phyloP scores from a whole-genome alignment of 1,140 invertebrate species.

The Holcopasites calliopsidis region DNA sequence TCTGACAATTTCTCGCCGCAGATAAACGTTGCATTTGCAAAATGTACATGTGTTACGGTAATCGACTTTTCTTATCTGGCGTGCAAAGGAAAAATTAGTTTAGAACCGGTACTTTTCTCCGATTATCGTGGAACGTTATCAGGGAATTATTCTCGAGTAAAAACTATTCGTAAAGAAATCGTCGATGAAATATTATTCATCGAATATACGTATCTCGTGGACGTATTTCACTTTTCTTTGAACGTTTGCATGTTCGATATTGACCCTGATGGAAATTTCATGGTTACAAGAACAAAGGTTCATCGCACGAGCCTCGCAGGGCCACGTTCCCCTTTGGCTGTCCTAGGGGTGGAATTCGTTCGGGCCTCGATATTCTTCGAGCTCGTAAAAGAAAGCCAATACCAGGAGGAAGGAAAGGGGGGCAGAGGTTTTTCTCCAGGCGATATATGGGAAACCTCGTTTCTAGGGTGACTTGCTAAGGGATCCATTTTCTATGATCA shows the following conservation, averaged over 20 bases:
- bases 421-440: not conserved
- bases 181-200: no score
- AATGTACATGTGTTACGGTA: no score
- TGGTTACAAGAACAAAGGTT: slow-evolving; percentile 23
- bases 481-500: slow-evolving; percentile 30
- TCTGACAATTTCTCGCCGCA: not conserved
- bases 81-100: no score
- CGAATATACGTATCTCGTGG: no score
- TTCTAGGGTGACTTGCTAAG: slow-evolving; percentile 27
- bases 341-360: not conserved
- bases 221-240: not conserved
- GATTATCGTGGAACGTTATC: no score
- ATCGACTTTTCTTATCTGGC: no score
- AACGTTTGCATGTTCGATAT: not conserved
- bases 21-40: not conserved
- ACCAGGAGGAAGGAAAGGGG: not conserved
- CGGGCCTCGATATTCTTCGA: slow-evolving; percentile 11
- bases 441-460: slow-evolving; percentile 35
- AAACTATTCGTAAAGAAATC: no score
- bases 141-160: no score
- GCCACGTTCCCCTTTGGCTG: slow-evolving; percentile 1
- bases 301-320: not conserved
- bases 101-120: no score
- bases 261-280: slow-evolving; percentile 41
- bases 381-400: slow-evolving; percentile 26